Base-by-base conservation (phyloP, 37 sponge, comb jelly and placozoan species). In the Ianthella basta region DNA sequence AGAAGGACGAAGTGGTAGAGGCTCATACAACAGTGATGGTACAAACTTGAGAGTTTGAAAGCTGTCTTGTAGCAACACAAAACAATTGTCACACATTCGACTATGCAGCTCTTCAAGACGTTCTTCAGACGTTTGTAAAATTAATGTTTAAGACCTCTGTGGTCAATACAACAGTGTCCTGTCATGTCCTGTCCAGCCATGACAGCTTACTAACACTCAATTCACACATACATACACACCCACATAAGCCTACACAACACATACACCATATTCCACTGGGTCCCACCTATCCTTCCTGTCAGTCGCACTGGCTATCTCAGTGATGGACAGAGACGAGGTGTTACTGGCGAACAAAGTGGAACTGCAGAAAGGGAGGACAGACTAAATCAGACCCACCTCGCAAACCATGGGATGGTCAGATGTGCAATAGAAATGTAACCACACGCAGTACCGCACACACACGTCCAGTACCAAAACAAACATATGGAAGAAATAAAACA, bases 251-350 rank as follows among this genome's bases (percentile, higher is more conserved):
- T 8, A 37, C 74, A 38, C 74, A 20, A 72, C 8, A 8, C 21
- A 33, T 37, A 38, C 39, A 38, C 32, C 4, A 27, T 15, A 27
- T 14, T 27, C 14, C 6, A 32, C 38, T 27, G 23, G 23, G 70
- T n/a, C 70, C 34, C 6, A 69, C 70, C 78, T 75, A 79, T 98
- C 98, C 54, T 82, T 86, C 50, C 98, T 63, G 14, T 86, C 20
- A 4, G 92, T 92, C 16, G 83, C 85, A 35, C 83, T 88, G 37
- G 96, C 96, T 34, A 98, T 98, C 77, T 95, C 94, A 60, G 94
- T 84, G 41, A 98, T 90, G 60, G 98, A 84, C 32, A 98, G 94
- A 3, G 98, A 98, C 0, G 94, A 94, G 0, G 96, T 98, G 89
- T 98, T 98, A 57, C 91, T 89, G 24, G 96, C 92, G 84, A 98